These are phyloP conservation scores for Todiramphus chloris DNA, from an alignment of 2,113 vertebrate genomes.

Conservation along the genomic window DNA sequence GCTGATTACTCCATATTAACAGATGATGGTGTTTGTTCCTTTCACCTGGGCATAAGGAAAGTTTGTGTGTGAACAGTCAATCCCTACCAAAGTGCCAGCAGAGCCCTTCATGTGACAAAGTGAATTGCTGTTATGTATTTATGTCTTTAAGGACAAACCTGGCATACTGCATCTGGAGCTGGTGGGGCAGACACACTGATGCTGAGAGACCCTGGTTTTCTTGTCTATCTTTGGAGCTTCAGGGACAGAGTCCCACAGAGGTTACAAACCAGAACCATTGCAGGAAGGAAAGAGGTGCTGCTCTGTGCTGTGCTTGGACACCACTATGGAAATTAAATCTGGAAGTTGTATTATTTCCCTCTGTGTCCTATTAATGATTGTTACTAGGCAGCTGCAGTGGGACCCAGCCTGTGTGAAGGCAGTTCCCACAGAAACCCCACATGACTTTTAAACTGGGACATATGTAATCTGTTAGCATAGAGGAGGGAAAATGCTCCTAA, in stretches of 20 bases:
- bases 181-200: background rate
- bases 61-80: background rate
- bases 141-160: background rate
- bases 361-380: background rate
- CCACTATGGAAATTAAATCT: background rate
- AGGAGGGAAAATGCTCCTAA: background rate
- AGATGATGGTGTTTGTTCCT: background rate
- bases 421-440: slow-evolving; percentile 8
- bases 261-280: background rate
- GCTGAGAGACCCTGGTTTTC: background rate
- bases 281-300: background rate
- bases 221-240: background rate
- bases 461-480: background rate
- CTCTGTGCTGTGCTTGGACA: background rate
- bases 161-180: background rate
- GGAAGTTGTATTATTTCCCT: background rate
- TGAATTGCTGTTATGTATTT: background rate
- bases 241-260: background rate
- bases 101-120: background rate
- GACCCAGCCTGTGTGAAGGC: background rate
- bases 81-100: background rate
- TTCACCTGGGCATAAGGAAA: background rate
- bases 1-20: background rate
- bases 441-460: background rate
- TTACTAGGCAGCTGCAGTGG: background rate